Evolutionary conservation across 1,140 invertebrate genomes (phyloP).

Genomic region (Trinorchestia longiramus): DNA sequence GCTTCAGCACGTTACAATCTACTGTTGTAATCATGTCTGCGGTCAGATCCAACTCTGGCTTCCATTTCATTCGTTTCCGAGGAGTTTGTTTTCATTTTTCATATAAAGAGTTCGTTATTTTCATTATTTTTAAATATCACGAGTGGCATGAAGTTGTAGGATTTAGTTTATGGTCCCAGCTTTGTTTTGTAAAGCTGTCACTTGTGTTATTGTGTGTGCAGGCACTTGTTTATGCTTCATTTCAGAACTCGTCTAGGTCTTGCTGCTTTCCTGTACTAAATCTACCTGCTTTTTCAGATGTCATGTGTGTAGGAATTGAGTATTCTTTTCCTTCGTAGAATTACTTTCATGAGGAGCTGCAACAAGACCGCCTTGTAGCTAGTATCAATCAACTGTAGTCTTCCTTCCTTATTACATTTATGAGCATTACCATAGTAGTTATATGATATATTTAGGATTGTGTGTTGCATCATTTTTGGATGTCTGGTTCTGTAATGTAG

Average conservation of each 20-base stretch:
- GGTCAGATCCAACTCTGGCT: background rate
- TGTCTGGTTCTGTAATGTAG: background rate
- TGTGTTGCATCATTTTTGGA: background rate
- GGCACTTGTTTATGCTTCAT: background rate
- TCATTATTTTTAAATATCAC: too few relatives aligned
- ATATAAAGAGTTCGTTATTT: background rate
- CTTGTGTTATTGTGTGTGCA: background rate
- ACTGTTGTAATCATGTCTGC: background rate
- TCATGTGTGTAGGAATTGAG: background rate
- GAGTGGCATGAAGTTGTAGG: background rate
- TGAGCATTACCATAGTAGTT: background rate
- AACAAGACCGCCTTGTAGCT: background rate
- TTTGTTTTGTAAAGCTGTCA: background rate
- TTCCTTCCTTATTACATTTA: background rate
- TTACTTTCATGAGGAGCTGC: background rate
- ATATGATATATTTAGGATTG: background rate
- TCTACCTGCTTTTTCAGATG: background rate
- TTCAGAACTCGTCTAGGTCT: background rate
- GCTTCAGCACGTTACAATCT: too few relatives aligned
- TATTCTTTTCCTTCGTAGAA: background rate
- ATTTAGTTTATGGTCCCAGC: background rate
- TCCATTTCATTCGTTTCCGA: background rate
- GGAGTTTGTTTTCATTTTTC: background rate
- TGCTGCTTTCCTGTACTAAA: background rate
- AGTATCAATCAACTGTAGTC: background rate